A percentile compares a stretch with the other conserved stretches of the same genome.
phyloP scores from a whole-genome alignment of 2,888 invertebrate genomes.

The Tenthredo amoena region DNA sequence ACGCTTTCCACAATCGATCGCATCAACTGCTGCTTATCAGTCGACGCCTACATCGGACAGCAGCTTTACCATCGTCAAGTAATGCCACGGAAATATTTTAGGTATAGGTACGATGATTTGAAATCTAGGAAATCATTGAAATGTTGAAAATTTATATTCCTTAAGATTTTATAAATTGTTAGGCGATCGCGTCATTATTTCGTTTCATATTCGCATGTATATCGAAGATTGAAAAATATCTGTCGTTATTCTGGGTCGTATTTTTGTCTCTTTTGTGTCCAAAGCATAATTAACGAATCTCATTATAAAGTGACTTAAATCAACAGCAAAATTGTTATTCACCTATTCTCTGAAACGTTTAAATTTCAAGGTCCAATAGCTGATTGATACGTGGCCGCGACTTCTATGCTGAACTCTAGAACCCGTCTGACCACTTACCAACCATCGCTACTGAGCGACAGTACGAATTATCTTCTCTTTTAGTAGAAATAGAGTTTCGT shows the following conservation, averaged over 20 bases:
- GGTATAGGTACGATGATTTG: not conserved
- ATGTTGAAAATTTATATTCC: not conserved
- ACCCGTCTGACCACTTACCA: conserved; percentile 14
- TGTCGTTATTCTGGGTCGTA: not conserved
- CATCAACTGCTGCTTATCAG: not conserved
- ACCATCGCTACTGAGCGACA: not conserved
- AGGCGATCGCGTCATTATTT: not conserved
- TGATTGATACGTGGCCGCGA: not conserved
- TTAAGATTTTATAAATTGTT: not conserved
- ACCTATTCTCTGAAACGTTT: not conserved
- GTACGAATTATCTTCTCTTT: not conserved
- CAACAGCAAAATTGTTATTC: not conserved
- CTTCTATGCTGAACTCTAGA: not conserved
- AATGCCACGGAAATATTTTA: not conserved
- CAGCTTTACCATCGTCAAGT: conserved; percentile 22
- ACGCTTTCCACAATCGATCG: not conserved
- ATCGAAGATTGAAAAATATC: not conserved
- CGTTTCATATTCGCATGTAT: not conserved
- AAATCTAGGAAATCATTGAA: not conserved
- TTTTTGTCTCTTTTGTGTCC: not conserved
- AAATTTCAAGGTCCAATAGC: not conserved
- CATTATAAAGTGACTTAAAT: not conserved
- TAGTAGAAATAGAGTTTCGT: not conserved
- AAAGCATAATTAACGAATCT: not conserved
- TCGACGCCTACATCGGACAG: not conserved